Base-by-base conservation (phyloP, 2,888 invertebrate genomes). In the Elaeidobius kamerunicus region DNA sequence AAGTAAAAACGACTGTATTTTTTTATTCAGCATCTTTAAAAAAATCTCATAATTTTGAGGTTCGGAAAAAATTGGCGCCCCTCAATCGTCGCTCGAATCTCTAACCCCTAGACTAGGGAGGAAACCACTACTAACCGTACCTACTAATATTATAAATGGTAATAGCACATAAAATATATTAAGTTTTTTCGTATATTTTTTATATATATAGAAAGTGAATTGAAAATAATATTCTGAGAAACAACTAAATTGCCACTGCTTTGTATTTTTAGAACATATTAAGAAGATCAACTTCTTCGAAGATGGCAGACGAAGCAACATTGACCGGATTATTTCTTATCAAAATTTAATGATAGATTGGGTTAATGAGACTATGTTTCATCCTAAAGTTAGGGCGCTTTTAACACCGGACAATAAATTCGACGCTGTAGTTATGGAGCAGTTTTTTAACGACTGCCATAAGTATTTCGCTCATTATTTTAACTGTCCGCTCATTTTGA, bases 361-460 rank as follows among this genome's bases (percentile, higher is more conserved):
- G 43, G 16, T 36, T 11, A 55, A 55, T 15, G 4, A 28, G 7
- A 55, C 55, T 3, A 16, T 55, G 9, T 14, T 41, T 20, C 17
- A 55, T 28, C 41, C 50, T 5, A 42, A 61, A 9, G 62, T 69
- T 1, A 63, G 65, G 57, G 55, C 64, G 17, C 56, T 70, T 1
- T 35, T 70, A 11, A 52, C 63, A 19, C 71, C 73, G 0, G 54
- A 65, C 18, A 61, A 72, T 46, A 63, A 66, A 12, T 72, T 75
- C 47, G 75, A 75, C 55, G 60, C 71, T 14, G 68, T 75, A 1
- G 65, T 75, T 7, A 69, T 76, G 2, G 78, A 78, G 59, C 67
- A 75, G 28, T 76, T 77, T 60, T 62, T 76, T 17, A 75, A 73
- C 59, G 79, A 80, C 59, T 76, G 76, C 3, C 64, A 71, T 18